Evolutionary conservation across 92 coral and sea anemone species (phyloP), one percentile per base, ranked within the genome.

Genomic region (Desmophyllum pertusum): DNA sequence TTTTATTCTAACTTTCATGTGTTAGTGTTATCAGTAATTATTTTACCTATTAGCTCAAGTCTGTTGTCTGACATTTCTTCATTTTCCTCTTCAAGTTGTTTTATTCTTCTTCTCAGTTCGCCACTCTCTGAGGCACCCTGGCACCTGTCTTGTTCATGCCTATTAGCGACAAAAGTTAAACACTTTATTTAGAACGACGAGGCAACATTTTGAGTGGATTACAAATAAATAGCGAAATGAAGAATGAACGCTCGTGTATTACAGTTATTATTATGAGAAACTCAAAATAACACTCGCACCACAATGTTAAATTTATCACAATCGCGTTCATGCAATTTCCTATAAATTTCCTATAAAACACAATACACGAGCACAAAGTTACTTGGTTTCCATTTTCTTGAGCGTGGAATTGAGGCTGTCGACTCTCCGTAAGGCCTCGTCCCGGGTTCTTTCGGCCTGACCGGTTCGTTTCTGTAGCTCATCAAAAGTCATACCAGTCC

Each of bases 51-150:
- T 38, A 96, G 81, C 50, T 88, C 91, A n/a, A 96, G 90, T 83
- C 95, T 88, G 81, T 94, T 96, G 73, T 88, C 98, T 6, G 99
- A 93, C 69, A 96, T 95, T 53, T 96, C 98, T 71, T 94, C 99
- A 37, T 94, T 89, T 72, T 96, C 99, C 6, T 74, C 79, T 69
- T 90, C 95, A 71, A 96, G 78, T 65, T 90, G 88, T 84, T 93
- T 92, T 11, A 94, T 69, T 65, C 98, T 93, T 84, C 92, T 92
- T 69, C 90, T 83, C 3, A 94, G 91, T 57, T 95, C 98, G 50
- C 87, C 92, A 74, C 84, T 96, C 77, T 96, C 95, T 50, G 89
- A 84, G 33, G 78, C 83, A 55, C 88, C 80, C 43, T 96, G 99
- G 19, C 88, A 88, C 74, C 90, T 96, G 67, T 96, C 98, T 75